Conservation (phyloP, 2,888 invertebrate species). For the Eristalis tenax region DNA sequence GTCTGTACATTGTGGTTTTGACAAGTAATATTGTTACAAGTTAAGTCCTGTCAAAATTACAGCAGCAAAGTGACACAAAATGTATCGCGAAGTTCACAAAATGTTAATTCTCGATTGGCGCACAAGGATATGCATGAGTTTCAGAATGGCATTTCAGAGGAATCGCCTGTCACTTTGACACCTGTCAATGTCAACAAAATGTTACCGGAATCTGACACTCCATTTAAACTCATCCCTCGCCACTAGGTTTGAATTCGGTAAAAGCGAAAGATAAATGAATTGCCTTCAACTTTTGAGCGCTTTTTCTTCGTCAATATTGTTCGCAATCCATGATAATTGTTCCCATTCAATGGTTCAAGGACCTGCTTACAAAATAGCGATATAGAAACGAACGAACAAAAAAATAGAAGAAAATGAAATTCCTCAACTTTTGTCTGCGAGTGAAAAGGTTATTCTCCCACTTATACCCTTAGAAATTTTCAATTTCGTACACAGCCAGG, state of each 20-base stretch:
- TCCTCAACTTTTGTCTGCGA: slow-evolving; percentile 21
- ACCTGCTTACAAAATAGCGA: slow-evolving; percentile 1
- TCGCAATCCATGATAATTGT: not conserved
- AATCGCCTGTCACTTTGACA: not conserved
- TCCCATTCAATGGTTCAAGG: slow-evolving; percentile 20
- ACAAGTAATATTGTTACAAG: too few relatives aligned
- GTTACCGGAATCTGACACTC: not conserved
- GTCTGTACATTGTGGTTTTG: too few relatives aligned
- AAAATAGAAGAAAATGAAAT: slow-evolving; percentile 35
- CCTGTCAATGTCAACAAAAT: not conserved
- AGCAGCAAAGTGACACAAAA: not conserved
- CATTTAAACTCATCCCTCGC: too few relatives aligned
- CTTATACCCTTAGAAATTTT: slow-evolving; percentile 7
- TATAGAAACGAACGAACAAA: not conserved
- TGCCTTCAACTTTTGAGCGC: not conserved
- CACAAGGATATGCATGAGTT: not conserved
- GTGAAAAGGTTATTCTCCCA: slow-evolving; percentile 32
- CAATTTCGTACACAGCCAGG: slow-evolving; percentile 21
- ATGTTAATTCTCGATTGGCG: not conserved
- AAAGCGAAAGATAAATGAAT: not conserved
- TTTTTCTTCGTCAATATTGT: not conserved
- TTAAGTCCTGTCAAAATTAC: not conserved
- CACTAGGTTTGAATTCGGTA: not conserved
- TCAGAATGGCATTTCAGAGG: not conserved
- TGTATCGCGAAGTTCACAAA: not conserved